Base-by-base conservation (phyloP, 2,888 invertebrate genomes). In the Cryptus armator region DNA sequence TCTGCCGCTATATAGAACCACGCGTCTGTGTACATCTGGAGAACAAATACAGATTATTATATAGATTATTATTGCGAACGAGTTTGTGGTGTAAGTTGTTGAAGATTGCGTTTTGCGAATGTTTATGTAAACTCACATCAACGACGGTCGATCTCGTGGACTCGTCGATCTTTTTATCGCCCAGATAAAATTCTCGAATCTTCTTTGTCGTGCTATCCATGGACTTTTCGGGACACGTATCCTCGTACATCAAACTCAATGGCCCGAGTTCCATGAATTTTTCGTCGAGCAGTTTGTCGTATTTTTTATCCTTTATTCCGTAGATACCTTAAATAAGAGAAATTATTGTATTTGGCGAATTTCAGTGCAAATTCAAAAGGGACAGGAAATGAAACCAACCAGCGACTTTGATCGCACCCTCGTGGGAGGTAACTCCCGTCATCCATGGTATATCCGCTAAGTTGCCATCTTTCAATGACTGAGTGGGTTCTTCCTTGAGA, bases 351-450 rank as follows among this genome's bases (percentile, higher is more conserved):
- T 6, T 32, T 32, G 14, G 5, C 56, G 7, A 62, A 62, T 62
- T 37, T 1, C 5, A 19, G 51, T 71, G n/a, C 37, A 37, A 10
- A 12, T 51, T 24, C 10, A 19, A 16, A 19, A n/a, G 7, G 56
- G 12, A 10, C 32, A 48, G 44, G 32, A 32, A 4, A 19, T 29
- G 75, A 51, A 81, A 94, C 94, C 91, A 94, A 95, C 96, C 94
- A 84, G 96, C 95, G 14, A 95, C 95, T 90, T 95, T 96, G n/a
- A 97, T 92, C 59, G 96, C 95, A 5, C 97, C 97, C 94, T 98
- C 98, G 80, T 97, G 95, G 12, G 95, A 95, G 62, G 96, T 97
- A 3, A 97, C 91, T 5, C 98, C 98, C 6, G 96, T 95, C 92
- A 98, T 95, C 95, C 97, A 96, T 0, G 97, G 97, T 0, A 96